Base-by-base conservation (phyloP, 2,888 invertebrate genomes). In the Petrolisthes manimaculis region DNA sequence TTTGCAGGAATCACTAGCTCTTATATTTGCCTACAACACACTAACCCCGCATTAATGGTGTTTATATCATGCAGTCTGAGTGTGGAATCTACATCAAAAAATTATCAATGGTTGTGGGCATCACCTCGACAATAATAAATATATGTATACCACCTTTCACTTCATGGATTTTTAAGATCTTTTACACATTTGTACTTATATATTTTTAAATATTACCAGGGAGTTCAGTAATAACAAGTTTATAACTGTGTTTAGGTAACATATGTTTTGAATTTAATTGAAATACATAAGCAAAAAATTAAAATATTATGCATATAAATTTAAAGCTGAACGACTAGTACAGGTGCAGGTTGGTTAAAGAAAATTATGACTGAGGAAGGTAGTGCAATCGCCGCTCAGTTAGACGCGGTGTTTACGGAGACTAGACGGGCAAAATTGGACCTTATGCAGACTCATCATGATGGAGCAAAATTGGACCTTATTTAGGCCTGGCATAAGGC, bases 401-500 rank as follows among this genome's bases (percentile, higher is more conserved):
- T 86, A 86, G 86, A 80, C 86, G 86, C 86, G 86, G 56, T 86
- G 79, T 86, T 74, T n/a, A 80, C 71, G 86, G 61, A 81, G 86
- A 86, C 53, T 86, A 86, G 86, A 81, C 86, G 86, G 86, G 86
- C 86, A 86, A 86, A 81, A 81, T 81, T 86, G 86, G 86, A 86
- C 86, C 86, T 86, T 81, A 86, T 86, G 86, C 86, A 86, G 71
- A 86, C 51, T 24, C 74, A 37, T 80, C 80, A 21, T 74, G 86
- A 61, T 84, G 75, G 84, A 74, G 55, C 71, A 84, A 88, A 88
- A 56, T 79, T 79, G 84, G 79, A 79, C 88, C 84, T 88, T 88
- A 88, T 88, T 88, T 88, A 74, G 88, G 88, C 69, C 88, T 88
- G 88, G 88, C 88, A 88, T 88, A 88, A 84, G 88, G 88, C 69